Base-by-base conservation (phyloP, 2,113 vertebrate species). In the Carassius gibelio region DNA sequence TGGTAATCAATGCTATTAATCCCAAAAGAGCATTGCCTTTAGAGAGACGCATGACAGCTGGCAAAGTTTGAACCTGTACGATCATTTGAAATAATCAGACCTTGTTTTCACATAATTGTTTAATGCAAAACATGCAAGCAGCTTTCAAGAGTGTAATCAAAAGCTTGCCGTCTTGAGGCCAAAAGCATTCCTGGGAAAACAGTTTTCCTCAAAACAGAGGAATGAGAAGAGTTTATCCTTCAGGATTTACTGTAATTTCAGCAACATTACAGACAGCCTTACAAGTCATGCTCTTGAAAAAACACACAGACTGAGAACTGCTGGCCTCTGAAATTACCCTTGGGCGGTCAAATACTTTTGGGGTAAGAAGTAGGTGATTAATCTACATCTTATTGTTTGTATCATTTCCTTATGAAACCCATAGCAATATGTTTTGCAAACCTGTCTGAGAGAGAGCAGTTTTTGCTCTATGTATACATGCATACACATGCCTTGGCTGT, bases 271-370 rank as follows among this genome's bases (percentile, higher is more conserved):
- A 71, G 23, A 13, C 48, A 38, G 19, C 8, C 52, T 57, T 42
- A 42, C 68, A 42, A 71, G 19, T 71, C 68, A 72, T n/a, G 36
- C 36, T 42, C 17, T 69, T 36, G 66, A 36, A 55, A 71, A 61
- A 71, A 61, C 66, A 36, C 66, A 59, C 66, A 21, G 15, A 38
- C 34, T 14, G 62, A 36, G 23, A 55, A 76, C 48, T 5, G 15
- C 23, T 42, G 68, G 68, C 68, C 68, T 71, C 68, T n/a, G 69
- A 72, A 72, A 42, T 42, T 72, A 72, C 69, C 69, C 69, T 72
- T 71, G 57, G 36, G 19, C 1, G 36, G 17, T 42, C 19, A 19
- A 42, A 71, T 42, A 42, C 36, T 42, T 72, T 72, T n/a, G 38
- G 68, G 19, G 8, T n/a, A n/a, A n/a, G 57, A 61, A n/a, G 57